Base-by-base conservation (phyloP, 2,113 vertebrate species). In the Peromyscus californicus region DNA sequence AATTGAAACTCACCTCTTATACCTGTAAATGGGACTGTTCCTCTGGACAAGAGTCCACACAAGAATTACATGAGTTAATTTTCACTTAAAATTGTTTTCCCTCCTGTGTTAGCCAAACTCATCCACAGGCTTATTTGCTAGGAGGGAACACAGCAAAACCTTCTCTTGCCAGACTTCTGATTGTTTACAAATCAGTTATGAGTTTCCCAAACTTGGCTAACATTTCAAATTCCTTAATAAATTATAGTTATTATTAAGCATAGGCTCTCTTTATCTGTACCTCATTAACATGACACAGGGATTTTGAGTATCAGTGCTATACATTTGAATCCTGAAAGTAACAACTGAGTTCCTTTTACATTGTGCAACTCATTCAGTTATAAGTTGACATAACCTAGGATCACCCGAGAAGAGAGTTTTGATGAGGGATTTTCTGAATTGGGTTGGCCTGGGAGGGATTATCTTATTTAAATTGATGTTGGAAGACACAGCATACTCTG, bases 161-260 rank as follows among this genome's bases (percentile, higher is more conserved):
- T 10, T 84, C 5, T 92, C 39, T 80, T 87, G 42, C 42, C 57
- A 92, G 42, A 57, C 76, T 97, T 96, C 78, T 11, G 36, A 72
- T 1, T 76, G 36, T 91, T 94, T 97, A 89, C 45, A 95, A 96
- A 54, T 83, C 94, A 82, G 72, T 88, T 95, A 90, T 19, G 1
- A 19, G 45, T 84, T 93, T 93, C n/a, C 24, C 22, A 92, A 90
- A 89, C 9, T 94, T 93, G 74, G 33, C 36, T 67, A 79, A 65
- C 9, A 69, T 70, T 84, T 70, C 87, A 94, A 94, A 80, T 15
- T 87, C 54, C 45, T 95, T 65, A 70, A 61, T 89, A 75, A 83
- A 84, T 94, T 72, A 33, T 76, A 65, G 13, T 59, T 93, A 75
- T 16, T 42, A 90, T 57, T 83, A 91, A 89, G 88, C n/a, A 48